Evolutionary conservation across 2,797 vertebrate genomes (phyloP).

Genomic region (Sebastes taczanowskii): DNA sequence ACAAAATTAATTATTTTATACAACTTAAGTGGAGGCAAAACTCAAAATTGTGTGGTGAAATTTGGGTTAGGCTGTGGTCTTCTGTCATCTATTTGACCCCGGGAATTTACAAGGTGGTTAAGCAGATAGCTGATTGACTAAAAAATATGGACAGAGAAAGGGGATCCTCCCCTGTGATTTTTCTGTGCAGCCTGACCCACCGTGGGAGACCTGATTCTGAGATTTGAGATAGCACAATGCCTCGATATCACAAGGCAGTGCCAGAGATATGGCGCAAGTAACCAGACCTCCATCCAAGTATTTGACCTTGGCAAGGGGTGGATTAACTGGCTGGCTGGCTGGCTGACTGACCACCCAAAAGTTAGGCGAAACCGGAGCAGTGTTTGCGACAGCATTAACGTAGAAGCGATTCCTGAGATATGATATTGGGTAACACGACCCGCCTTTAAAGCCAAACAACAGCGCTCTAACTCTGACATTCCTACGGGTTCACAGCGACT

Average conservation of each 20-base stretch:
- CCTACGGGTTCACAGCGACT: conserved; percentile 30
- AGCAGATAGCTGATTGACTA: conserved; percentile 63
- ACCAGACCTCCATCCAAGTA: conserved; percentile 70
- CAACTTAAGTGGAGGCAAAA: conserved; percentile 19
- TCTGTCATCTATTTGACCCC: conserved; percentile 29
- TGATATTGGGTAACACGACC: conserved; percentile 61
- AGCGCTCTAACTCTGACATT: conserved; percentile 41
- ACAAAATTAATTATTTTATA: conserved; percentile 2
- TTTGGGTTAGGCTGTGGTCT: conserved; percentile 18
- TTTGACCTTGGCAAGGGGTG: conserved; percentile 66
- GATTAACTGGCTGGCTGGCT: conserved; percentile 44
- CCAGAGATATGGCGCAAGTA: conserved; percentile 72
- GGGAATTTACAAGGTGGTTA: conserved; percentile 38
- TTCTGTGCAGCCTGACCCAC: conserved; percentile 32
- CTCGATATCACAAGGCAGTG: conserved; percentile 57
- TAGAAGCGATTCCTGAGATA: conserved; percentile 58
- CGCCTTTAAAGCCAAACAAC: conserved; percentile 58
- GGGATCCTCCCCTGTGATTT: conserved; percentile 53
- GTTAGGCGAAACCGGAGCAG: conserved; percentile 45
- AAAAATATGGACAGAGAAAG: conserved; percentile 61
- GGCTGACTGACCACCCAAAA: conserved; percentile 70
- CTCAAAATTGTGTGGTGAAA: conserved; percentile 2
- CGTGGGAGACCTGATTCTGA: conserved; percentile 59
- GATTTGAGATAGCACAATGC: conserved; percentile 68
- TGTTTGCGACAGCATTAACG: conserved; percentile 56